Evolutionary conservation across 2,888 invertebrate genomes (phyloP), one percentile per base, ranked within the genome.

Genomic region (Alviniconcha strummeri): DNA sequence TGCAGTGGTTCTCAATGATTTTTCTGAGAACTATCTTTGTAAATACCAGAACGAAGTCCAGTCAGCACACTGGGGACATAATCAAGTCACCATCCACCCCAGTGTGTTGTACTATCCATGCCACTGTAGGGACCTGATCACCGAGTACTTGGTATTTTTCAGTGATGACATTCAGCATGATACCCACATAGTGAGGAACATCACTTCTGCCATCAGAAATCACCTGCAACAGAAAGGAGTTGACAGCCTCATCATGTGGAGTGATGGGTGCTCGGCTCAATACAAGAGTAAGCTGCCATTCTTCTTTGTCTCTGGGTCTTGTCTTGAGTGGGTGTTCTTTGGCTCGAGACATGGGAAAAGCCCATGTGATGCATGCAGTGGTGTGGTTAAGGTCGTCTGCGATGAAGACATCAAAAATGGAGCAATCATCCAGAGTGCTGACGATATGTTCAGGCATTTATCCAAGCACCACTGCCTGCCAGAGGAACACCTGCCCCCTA

Each of bases 11-110:
- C n/a, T n/a, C n/a, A n/a, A n/a, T n/a, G n/a, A n/a, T n/a, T n/a
- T n/a, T n/a, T n/a, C 54, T 52, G 56, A 56, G 52, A 75, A 75
- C 52, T 54, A 72, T 52, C 52, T 75, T 15, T 75, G 75, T 17
- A 15, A 11, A 11, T 75, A 75, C 17, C 75, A 75, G 13, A 17
- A 75, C 75, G 75, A 54, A 15, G 55, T 55, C 17, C 75, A 75
- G 75, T 75, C 75, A 15, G 75, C 55, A 13, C 75, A 75, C 11
- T 75, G 75, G 55, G 56, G 75, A 5, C 55, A 75, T 17, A 75
- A 75, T 17, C 75, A 75, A 55, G 55, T 75, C 75, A 75, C 75
- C 15, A 55, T 75, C 7, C 75, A 75, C 55, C 75, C 75, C 54
- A 75, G 52, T 75, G 75, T 75, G 75, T 1, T 52, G 36, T 75